These are phyloP conservation scores for Parasteatoda tepidariorum DNA, from an alignment of 1,140 invertebrate species.

Conservation along the genomic window DNA sequence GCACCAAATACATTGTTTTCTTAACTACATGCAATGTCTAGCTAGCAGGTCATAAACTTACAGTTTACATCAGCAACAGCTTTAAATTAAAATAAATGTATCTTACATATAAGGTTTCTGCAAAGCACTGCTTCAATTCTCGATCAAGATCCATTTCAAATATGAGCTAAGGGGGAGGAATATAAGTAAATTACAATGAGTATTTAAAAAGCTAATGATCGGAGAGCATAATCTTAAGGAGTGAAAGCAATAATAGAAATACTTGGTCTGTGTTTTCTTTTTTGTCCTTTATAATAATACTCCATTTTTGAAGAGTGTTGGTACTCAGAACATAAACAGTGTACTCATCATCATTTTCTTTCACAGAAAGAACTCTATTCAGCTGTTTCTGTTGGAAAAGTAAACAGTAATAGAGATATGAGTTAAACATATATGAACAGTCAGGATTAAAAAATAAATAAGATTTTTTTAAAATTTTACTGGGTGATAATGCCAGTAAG, in stretches of 20 bases:
- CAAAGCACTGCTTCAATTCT: slow-evolving; percentile 32
- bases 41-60: too few species aligned
- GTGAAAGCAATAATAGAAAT: not conserved
- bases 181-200: not conserved
- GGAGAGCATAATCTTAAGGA: not conserved
- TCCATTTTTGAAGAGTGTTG: slow-evolving; percentile 78
- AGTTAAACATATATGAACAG: too few species aligned
- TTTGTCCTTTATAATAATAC: slow-evolving; percentile 68
- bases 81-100: too few species aligned
- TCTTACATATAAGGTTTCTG: slow-evolving; percentile 35
- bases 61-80: too few species aligned
- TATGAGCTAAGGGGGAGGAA: slow-evolving; percentile 1
- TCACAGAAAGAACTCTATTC: slow-evolving; percentile 71
- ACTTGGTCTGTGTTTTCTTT: slow-evolving; percentile 64
- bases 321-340: slow-evolving; percentile 77
- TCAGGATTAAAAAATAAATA: too few species aligned
- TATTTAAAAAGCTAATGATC: not conserved
- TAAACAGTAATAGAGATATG: slow-evolving; percentile 3
- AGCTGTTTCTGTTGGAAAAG: slow-evolving; percentile 72
- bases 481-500: too few species aligned
- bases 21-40: too few species aligned
- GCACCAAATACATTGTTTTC: too few species aligned
- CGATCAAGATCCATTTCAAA: slow-evolving; percentile 51
- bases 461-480: too few species aligned
- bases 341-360: slow-evolving; percentile 68